A percentile compares a stretch with the other conserved stretches of the same genome.
Conservation (phyloP, 2,113 vertebrate species). For the Thomomys bottae region DNA sequence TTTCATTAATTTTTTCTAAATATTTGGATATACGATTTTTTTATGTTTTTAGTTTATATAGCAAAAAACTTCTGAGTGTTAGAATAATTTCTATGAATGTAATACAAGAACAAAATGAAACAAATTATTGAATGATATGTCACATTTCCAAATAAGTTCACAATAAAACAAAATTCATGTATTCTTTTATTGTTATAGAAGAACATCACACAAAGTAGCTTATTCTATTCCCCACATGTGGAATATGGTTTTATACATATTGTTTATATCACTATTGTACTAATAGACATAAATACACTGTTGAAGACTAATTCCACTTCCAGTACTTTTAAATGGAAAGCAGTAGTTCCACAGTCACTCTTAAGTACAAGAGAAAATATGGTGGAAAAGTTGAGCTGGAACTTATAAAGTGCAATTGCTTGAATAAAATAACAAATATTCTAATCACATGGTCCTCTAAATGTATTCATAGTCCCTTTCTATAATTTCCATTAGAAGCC, state of each 20-base stretch:
- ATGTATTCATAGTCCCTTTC: not conserved
- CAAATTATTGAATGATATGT: not conserved
- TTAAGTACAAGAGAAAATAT: not conserved
- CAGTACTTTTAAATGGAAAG: not conserved
- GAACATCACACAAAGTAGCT: not conserved
- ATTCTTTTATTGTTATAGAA: not conserved
- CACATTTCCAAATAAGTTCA: not conserved
- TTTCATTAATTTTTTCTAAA: not conserved
- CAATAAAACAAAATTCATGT: not conserved
- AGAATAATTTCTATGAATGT: not conserved
- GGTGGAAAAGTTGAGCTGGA: not conserved
- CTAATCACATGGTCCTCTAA: not conserved
- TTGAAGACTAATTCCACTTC: not conserved
- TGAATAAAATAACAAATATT: not conserved
- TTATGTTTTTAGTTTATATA: not conserved
- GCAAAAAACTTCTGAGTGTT: not conserved
- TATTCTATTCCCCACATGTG: not conserved
- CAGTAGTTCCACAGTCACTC: not conserved
- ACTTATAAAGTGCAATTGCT: fast-evolving
- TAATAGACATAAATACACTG: not conserved
- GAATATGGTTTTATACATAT: not conserved
- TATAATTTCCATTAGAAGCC: not conserved
- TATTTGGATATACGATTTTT: not conserved
- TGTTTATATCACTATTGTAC: not conserved
- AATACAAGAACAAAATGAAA: not conserved